Conservation (phyloP, 2,888 invertebrate genomes). For the Eupelmus urozonus region DNA sequence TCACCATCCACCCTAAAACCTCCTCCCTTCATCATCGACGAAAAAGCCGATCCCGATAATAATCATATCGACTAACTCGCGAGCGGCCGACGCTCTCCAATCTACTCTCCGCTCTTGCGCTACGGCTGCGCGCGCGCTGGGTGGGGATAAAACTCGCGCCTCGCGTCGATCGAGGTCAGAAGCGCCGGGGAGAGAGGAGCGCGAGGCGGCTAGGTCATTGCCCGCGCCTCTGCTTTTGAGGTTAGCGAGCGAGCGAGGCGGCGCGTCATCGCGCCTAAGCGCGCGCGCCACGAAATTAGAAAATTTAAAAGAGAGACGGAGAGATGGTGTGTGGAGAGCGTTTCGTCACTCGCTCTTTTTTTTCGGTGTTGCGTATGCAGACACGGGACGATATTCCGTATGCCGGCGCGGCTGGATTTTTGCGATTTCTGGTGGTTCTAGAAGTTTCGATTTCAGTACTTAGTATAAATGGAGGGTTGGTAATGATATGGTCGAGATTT, state of each 20-base stretch:
- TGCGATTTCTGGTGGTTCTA: too few species aligned
- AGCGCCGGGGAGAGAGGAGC: slow-evolving; percentile 67
- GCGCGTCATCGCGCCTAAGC: slow-evolving; percentile 58
- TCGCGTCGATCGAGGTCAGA: slow-evolving; percentile 76
- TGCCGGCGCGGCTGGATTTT: too few species aligned
- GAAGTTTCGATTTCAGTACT: too few species aligned
- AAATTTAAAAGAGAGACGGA: slow-evolving; percentile 61
- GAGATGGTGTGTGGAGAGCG: too few species aligned
- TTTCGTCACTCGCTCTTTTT: slow-evolving; percentile 18
- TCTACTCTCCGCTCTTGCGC: background rate
- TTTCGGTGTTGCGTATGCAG: too few species aligned
- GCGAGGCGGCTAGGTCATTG: slow-evolving; percentile 77
- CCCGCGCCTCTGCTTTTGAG: slow-evolving; percentile 74
- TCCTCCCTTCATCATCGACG: too few species aligned
- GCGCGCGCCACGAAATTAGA: slow-evolving; percentile 68
- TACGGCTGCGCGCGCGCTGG: slow-evolving; percentile 46
- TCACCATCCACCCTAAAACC: too few species aligned
- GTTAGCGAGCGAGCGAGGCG: slow-evolving; percentile 60
- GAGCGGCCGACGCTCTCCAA: slow-evolving; percentile 46
- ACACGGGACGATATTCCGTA: too few species aligned
- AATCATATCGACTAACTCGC: slow-evolving; percentile 27
- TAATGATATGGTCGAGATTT: too few species aligned
- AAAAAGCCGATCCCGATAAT: slow-evolving; percentile 1
- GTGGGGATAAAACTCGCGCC: slow-evolving; percentile 58
- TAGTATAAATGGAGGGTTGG: too few species aligned